phyloP scores from a whole-genome alignment of 2,888 invertebrate genomes.

The Lasioglossum pauxillum region DNA sequence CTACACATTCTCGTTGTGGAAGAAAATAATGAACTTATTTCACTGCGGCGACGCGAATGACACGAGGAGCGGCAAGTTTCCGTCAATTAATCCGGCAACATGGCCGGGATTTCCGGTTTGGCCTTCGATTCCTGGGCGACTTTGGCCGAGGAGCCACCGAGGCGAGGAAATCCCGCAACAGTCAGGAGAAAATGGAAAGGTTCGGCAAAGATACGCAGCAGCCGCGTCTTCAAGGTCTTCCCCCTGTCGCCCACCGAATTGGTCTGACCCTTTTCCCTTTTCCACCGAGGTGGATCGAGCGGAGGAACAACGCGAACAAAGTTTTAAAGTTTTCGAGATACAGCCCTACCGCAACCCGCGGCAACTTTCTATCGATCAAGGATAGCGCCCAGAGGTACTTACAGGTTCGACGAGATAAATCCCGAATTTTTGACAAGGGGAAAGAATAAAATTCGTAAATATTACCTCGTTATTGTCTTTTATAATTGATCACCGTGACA shows the following conservation, averaged over 20 bases:
- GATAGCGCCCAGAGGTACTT: background rate
- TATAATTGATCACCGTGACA: background rate
- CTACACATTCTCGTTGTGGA: background rate
- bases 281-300: constrained; percentile 59
- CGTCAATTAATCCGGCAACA: constrained; percentile 20
- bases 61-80: constrained; percentile 17
- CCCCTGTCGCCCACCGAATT: constrained; percentile 39
- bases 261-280: constrained; percentile 71
- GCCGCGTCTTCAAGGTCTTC: constrained; percentile 71
- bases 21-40: background rate
- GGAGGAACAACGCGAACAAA: constrained; percentile 65
- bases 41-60: background rate
- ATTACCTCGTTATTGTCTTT: background rate
- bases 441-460: background rate
- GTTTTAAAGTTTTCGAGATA: constrained; percentile 57
- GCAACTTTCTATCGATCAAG: constrained; percentile 47
- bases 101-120: constrained; percentile 52
- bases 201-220: constrained; percentile 79
- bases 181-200: constrained; percentile 78
- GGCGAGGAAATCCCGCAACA: constrained; percentile 43
- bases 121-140: constrained; percentile 62
- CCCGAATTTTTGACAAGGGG: background rate
- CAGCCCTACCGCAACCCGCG: constrained; percentile 74
- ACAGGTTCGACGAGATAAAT: background rate
- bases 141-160: constrained; percentile 58